These are phyloP conservation scores for Dryococelus australis DNA, from an alignment of 2,888 invertebrate species.

Conservation along the genomic window DNA sequence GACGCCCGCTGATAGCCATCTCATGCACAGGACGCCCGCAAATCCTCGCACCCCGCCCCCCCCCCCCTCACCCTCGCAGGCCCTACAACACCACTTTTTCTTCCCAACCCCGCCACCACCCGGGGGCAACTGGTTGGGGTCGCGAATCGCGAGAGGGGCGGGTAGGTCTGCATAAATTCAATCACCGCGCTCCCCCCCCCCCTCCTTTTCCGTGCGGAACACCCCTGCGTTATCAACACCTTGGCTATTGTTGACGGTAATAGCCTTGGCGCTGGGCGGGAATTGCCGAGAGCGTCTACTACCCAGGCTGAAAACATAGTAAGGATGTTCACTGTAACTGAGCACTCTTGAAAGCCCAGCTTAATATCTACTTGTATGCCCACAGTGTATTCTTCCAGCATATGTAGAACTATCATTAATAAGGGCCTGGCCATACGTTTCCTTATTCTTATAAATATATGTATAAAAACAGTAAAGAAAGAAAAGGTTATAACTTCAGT, in stretches of 20 bases:
- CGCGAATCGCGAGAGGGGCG: not conserved
- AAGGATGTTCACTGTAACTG: too few species aligned
- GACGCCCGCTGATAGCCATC: not conserved
- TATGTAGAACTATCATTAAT: too few species aligned
- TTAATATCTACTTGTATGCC: too few species aligned
- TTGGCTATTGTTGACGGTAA: constrained; percentile 27
- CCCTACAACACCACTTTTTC: too few species aligned
- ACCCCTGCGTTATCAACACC: constrained; percentile 17
- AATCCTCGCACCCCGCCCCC: too few species aligned
- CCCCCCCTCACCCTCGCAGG: not conserved
- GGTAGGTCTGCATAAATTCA: constrained; percentile 29
- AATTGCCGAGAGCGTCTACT: not conserved
- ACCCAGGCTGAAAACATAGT: not conserved
- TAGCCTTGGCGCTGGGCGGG: not conserved
- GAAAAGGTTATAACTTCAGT: too few species aligned
- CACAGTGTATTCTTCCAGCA: too few species aligned
- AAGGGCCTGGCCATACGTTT: too few species aligned
- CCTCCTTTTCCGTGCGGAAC: not conserved
- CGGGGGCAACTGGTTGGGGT: not conserved
- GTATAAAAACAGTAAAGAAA: too few species aligned
- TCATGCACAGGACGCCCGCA: not conserved
- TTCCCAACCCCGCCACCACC: not conserved
- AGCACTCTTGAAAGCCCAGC: too few species aligned
- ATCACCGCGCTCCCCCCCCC: not conserved
- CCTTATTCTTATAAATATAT: too few species aligned